phyloP scores from a whole-genome alignment of 2,888 invertebrate genomes.

The Lycophotia porphyrea region DNA sequence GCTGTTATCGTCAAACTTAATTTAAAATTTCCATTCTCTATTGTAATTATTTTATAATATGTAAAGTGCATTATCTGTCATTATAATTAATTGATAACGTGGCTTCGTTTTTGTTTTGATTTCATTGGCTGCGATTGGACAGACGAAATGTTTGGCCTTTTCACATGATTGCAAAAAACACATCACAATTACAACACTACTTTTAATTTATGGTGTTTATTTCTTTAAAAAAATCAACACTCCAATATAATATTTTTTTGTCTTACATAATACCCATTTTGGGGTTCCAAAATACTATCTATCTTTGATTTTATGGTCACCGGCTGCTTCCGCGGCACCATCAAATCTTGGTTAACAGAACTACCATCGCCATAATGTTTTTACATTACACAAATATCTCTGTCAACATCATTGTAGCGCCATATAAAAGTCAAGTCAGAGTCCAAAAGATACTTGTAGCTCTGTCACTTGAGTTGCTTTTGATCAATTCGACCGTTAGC shows the following conservation, averaged over 20 bases:
- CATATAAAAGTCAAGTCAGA: too few relatives aligned
- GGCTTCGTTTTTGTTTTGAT: conserved; percentile 5
- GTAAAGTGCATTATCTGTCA: conserved; percentile 2
- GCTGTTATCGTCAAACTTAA: background rate
- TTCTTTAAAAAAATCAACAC: background rate
- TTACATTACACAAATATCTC: background rate
- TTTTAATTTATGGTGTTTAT: background rate
- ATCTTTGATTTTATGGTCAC: background rate
- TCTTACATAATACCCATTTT: background rate
- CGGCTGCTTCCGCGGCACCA: background rate
- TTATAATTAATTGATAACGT: conserved; percentile 15
- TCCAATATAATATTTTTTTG: background rate
- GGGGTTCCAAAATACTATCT: background rate
- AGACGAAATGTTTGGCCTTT: background rate
- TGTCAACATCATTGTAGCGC: background rate
- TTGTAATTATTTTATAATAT: conserved; percentile 4
- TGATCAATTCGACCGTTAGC: background rate
- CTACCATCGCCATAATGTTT: background rate
- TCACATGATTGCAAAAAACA: background rate
- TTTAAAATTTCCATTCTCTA: conserved; percentile 1
- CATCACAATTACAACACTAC: background rate
- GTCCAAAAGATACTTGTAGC: background rate
- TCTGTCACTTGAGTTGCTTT: background rate
- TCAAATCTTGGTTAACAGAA: background rate
- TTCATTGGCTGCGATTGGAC: background rate